A percentile compares a stretch with the other conserved stretches of the same genome.
Conservation (phyloP, 2,888 invertebrate genomes). For the Drosophila kuntzei region DNA sequence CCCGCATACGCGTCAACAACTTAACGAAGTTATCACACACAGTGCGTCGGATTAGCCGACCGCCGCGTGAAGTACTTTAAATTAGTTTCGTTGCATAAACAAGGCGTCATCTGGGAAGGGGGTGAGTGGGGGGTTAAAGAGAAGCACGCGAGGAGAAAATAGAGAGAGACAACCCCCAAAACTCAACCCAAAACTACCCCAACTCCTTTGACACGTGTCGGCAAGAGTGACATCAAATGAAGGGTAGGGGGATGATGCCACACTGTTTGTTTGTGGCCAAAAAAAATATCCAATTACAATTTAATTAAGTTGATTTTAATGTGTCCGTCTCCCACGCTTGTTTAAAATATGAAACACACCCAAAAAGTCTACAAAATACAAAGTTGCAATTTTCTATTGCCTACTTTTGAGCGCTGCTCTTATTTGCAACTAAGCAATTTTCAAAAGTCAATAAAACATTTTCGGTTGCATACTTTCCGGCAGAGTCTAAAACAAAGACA, state of each 20-base stretch:
- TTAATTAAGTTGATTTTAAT: slow-evolving; percentile 71
- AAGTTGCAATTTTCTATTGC: slow-evolving; percentile 7
- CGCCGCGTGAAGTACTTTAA: slow-evolving; percentile 79
- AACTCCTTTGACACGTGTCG: slow-evolving; percentile 43
- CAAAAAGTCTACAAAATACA: too few species aligned
- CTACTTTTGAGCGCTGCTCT: slow-evolving; percentile 27
- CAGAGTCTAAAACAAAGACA: not conserved
- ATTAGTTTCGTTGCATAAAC: slow-evolving; percentile 80
- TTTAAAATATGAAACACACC: slow-evolving; percentile 13
- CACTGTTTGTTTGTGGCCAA: slow-evolving; percentile 47
- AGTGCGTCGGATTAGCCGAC: slow-evolving; percentile 67
- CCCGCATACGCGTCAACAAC: slow-evolving; percentile 65
- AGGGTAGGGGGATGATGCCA: slow-evolving; percentile 22
- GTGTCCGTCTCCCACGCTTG: slow-evolving; percentile 23
- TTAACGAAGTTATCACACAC: slow-evolving; percentile 74
- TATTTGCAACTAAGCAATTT: not conserved
- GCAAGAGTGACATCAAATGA: slow-evolving; percentile 36
- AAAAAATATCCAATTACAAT: slow-evolving; percentile 73
- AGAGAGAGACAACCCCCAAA: slow-evolving; percentile 39
- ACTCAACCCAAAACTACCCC: slow-evolving; percentile 2
- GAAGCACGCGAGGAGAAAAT: slow-evolving; percentile 17
- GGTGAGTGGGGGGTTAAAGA: slow-evolving; percentile 13
- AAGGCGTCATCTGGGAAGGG: slow-evolving; percentile 33
- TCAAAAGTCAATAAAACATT: not conserved
- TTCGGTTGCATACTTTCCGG: slow-evolving; percentile 24